phyloP scores from a whole-genome alignment of 2,113 vertebrate species.

The Calcarius ornatus region DNA sequence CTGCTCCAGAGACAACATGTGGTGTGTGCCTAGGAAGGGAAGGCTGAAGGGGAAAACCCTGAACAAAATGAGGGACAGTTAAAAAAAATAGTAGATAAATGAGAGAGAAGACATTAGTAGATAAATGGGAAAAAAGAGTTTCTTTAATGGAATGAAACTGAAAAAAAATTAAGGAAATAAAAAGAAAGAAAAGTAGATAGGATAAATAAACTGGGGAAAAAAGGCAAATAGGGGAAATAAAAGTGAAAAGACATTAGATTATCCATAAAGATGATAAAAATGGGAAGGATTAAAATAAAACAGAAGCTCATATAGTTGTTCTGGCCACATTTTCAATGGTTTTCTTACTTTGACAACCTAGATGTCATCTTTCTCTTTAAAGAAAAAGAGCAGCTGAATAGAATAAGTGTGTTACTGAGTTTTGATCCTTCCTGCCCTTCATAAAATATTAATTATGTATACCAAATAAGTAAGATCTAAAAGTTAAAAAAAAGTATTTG shows the following conservation, averaged over 20 bases:
- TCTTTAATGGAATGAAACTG: not conserved
- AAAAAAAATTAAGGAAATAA: not conserved
- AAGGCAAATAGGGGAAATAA: not conserved
- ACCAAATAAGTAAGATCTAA: not conserved
- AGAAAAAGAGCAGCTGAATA: not conserved
- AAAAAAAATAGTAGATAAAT: not conserved
- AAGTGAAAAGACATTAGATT: not conserved
- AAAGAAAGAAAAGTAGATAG: not conserved
- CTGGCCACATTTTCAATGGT: not conserved
- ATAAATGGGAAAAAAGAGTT: not conserved
- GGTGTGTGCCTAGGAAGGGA: not conserved
- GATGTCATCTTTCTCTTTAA: not conserved
- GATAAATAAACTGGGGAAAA: not conserved
- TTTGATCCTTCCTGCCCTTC: not conserved
- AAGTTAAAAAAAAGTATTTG: not conserved
- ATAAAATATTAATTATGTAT: not conserved
- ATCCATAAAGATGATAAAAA: not conserved
- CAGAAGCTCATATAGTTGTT: not conserved
- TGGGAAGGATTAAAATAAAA: not conserved
- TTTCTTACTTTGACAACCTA: not conserved
- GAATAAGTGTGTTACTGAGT: not conserved
- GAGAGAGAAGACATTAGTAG: not conserved
- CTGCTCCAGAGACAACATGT: not conserved
- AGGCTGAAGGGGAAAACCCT: not conserved
- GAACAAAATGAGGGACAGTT: not conserved